phyloP scores from a whole-genome alignment of 2,113 vertebrate species.

The Garra rufa region DNA sequence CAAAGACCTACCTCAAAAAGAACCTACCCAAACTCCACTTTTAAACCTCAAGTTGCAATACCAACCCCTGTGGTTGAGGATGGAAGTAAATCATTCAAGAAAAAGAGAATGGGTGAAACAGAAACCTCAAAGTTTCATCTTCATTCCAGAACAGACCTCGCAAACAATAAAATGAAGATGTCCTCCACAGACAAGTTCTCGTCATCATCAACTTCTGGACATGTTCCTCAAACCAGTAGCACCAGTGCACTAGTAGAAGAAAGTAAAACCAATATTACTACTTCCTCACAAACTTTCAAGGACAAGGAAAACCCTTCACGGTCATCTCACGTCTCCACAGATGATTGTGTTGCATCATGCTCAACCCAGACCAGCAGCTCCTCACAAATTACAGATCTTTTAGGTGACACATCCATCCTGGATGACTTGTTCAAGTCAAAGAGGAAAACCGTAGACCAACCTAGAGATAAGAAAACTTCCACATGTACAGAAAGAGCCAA shows the following conservation, averaged over 20 bases:
- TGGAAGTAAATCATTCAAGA: constrained; percentile 13
- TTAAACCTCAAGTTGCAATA: constrained; percentile 22
- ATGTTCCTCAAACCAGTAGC: neutral
- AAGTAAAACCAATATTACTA: neutral
- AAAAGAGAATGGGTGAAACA: constrained; percentile 25
- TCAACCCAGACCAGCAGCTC: constrained; percentile 33
- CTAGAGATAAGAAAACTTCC: constrained; percentile 11
- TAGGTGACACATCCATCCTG: constrained; percentile 94
- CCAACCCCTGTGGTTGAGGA: neutral
- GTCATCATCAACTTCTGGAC: neutral
- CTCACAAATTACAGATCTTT: constrained; percentile 75
- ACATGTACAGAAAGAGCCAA: constrained; percentile 69
- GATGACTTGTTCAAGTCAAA: constrained; percentile 83
- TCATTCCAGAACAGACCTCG: neutral
- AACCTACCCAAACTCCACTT: constrained; percentile 4
- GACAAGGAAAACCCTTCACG: neutral
- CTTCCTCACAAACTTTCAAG: constrained; percentile 14
- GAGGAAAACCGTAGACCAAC: constrained; percentile 51
- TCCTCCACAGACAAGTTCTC: neutral
- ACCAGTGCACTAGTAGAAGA: neutral
- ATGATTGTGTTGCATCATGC: neutral
- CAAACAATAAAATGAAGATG: neutral
- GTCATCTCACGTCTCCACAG: neutral
- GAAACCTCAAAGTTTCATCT: neutral
- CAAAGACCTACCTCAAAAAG: constrained; percentile 47